Evolutionary conservation across 2,797 vertebrate species (phyloP), one percentile per base, ranked within the genome.

Genomic region (Lepilemur ruficaudatus): DNA sequence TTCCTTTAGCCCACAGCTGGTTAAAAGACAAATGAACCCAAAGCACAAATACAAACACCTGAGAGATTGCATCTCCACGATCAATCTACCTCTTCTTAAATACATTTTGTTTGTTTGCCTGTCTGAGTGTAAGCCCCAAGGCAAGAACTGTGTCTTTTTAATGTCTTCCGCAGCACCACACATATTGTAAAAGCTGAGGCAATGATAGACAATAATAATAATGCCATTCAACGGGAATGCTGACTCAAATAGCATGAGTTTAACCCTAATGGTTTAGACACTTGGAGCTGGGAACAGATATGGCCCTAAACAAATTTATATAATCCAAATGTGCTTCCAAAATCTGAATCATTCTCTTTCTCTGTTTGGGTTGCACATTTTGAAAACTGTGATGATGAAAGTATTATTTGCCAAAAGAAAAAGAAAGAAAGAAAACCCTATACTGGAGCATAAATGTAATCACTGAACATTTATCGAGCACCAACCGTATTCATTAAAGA

Each of bases 71-170:
- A 84, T 96, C 88, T 93, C 86, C 0, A 14, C 1, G 1, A 92
- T 96, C 96, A 95, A 89, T 96, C 95, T 95, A 97, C 96, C 93
- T 97, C 93, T 97, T 93, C 96, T 97, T 97, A 97, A 97, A 97
- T 73, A 98, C 87, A 95, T 92, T 97, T 96, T 94, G 87, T 97
- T 92, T 97, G 95, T 96, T 96, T 97, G 96, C 90, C 92, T 92
- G 83, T 91, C 95, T 97, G 92, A 97, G 76, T 95, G 48, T 95
- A 89, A 92, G 84, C 94, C 96, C 95, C 94, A 86, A 98, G 98
- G 96, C 97, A 93, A 96, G 81, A 96, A 79, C 81, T 97, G 92
- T 94, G 86, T 96, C 96, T 97, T 97, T 97, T 98, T 97, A 97
- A 97, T 97, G 96, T 97, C 93, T 96, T 95, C 78, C 4, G 0